A percentile compares a stretch with the other conserved stretches of the same genome.
phyloP scores from a whole-genome alignment of 1,140 invertebrate genomes.

The Tetranychus urticae region DNA sequence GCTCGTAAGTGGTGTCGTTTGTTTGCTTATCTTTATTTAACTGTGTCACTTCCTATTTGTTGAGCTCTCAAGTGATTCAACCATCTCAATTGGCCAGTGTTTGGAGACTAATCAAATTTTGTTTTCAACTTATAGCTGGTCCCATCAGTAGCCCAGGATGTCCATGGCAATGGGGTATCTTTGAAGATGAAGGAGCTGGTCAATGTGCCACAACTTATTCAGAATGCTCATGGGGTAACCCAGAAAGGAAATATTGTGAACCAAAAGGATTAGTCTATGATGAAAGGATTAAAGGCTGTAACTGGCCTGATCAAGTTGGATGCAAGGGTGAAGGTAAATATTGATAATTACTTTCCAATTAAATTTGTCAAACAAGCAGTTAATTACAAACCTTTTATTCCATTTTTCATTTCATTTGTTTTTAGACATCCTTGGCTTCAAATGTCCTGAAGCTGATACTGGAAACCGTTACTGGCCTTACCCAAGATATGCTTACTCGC shows the following conservation, averaged over 20 bases:
- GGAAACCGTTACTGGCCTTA: constrained; percentile 62
- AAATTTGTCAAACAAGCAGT: not conserved
- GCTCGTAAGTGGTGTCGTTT: constrained; percentile 28
- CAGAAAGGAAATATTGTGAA: constrained; percentile 50
- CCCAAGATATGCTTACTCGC: constrained; percentile 59
- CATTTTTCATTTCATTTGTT: constrained; percentile 4
- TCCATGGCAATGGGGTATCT: constrained; percentile 67
- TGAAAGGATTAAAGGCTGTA: constrained; percentile 59
- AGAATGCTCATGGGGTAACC: constrained; percentile 57
- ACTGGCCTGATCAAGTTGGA: constrained; percentile 64
- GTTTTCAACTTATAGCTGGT: not conserved
- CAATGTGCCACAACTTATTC: constrained; percentile 60
- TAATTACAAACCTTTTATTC: not conserved
- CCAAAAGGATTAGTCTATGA: constrained; percentile 58
- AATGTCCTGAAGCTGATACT: constrained; percentile 43
- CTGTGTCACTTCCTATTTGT: not conserved
- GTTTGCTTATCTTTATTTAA: constrained; percentile 2
- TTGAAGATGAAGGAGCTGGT: constrained; percentile 35
- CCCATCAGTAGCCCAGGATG: constrained; percentile 25
- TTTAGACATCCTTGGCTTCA: constrained; percentile 26
- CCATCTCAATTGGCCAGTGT: not conserved
- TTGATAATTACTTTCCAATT: not conserved
- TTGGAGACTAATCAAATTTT: not conserved
- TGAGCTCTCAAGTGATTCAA: not conserved
- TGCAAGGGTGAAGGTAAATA: constrained; percentile 57